Base-by-base conservation (phyloP, 2,113 vertebrate genomes). In the Ceyx margarethae region DNA sequence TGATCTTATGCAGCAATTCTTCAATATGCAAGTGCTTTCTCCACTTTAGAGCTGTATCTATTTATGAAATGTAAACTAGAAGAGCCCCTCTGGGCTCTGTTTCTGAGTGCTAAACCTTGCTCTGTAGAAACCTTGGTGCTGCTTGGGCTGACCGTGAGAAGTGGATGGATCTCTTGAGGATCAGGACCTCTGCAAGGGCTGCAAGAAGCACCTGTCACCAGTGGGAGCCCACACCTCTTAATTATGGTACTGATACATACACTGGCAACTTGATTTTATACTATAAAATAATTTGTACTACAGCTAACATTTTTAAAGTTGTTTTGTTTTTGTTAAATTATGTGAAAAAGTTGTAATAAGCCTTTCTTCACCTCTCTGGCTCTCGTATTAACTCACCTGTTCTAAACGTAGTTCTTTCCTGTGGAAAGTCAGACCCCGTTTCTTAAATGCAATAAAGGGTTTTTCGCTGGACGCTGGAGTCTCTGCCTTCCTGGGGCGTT, bases 211-310 rank as follows among this genome's bases (percentile, higher is more conserved):
- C 75, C 42, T 22, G 10, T 28, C 75, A 58, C 57, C 77, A 64
- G 75, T 3, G 54, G 79, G 53, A 83, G 74, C 74, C 86, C 79
- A 57, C 58, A 77, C 22, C 89, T 80, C 65, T 81, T 3, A 64
- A 58, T 64, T 94, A 97, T 98, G 98, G 98, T 98, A 98, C 98
- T 97, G 97, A 97, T 97, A 97, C 97, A 98, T 98, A 98, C 98
- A 98, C 98, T 98, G 98, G 98, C 98, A 98, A 98, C 97, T 97
- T 98, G 97, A 98, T 98, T 97, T 98, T 98, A 96, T 97, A 95
- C 96, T 95, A 95, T 97, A 96, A 97, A 97, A 97, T 95, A 97
- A 97, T 97, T 98, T 98, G 98, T 98, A 97, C 97, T 97, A 31
- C 96, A 96, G 98, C 98, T 98, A 98, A 98, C 97, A 93, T 17